A percentile compares a stretch with the other conserved stretches of the same genome.
Evolutionary conservation across 64 coral and sea anemone genomes (phyloP).

Genomic region (Trachythela sp.): DNA sequence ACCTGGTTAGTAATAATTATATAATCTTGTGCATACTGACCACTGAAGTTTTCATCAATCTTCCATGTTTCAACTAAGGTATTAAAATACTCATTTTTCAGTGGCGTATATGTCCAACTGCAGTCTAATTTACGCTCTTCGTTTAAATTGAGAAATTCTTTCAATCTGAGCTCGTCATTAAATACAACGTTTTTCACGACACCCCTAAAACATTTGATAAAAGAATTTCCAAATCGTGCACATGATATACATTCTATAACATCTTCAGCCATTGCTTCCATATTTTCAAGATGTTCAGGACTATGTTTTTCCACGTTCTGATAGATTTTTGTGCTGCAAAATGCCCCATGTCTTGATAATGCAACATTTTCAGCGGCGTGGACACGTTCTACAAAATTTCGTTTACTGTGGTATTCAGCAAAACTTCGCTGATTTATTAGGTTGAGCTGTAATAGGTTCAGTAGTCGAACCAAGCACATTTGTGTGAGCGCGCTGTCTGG

Average conservation of each 20-base stretch:
- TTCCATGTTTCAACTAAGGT: slow-evolving; percentile 44
- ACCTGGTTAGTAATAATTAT: no score
- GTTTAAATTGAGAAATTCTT: slow-evolving; percentile 40
- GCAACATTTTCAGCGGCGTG: background rate
- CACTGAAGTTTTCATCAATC: slow-evolving; percentile 34
- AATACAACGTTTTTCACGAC: slow-evolving; percentile 34
- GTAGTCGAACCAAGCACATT: slow-evolving; percentile 29
- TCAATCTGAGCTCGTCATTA: slow-evolving; percentile 52
- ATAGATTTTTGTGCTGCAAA: slow-evolving; percentile 24
- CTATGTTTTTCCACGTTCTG: slow-evolving; percentile 12
- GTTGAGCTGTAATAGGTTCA: no score
- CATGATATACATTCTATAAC: slow-evolving; percentile 20
- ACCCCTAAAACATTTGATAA: slow-evolving; percentile 38
- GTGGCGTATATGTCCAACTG: slow-evolving; percentile 3
- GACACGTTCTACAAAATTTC: no score
- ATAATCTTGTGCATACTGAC: slow-evolving; percentile 52
- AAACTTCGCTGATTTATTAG: no score
- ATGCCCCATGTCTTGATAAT: background rate
- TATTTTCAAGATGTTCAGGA: slow-evolving; percentile 46
- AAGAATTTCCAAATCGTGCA: slow-evolving; percentile 30
- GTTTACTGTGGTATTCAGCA: no score
- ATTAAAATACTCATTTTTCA: slow-evolving; percentile 26
- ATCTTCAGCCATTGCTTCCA: slow-evolving; percentile 50
- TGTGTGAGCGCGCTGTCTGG: no score
- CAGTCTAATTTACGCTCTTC: slow-evolving; percentile 50